A percentile compares a stretch with the other conserved stretches of the same genome.
These are phyloP conservation scores for Chrysodeixis includens DNA, from an alignment of 2,888 invertebrate species.

Conservation along the genomic window DNA sequence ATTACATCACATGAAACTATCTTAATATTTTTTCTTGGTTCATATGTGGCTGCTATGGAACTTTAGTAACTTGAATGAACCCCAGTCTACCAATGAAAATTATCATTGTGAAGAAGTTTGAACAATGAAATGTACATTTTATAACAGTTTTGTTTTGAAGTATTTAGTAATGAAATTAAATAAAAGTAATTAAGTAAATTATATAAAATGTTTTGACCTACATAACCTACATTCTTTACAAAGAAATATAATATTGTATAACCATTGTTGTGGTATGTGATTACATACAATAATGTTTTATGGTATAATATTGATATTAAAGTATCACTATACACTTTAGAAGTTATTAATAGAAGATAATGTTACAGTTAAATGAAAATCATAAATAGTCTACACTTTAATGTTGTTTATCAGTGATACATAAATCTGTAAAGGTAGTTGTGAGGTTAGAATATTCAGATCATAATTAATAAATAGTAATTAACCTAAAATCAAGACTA, in stretches of 20 bases:
- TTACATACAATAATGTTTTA: not conserved
- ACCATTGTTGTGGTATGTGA: not conserved
- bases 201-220: not conserved
- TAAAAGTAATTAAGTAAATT: not conserved
- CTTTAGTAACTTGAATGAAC: too few species aligned
- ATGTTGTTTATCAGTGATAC: not conserved
- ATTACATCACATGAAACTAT: too few species aligned
- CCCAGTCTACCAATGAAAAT: too few species aligned
- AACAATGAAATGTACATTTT: too few species aligned
- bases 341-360: not conserved
- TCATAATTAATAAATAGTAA: conserved; percentile 21
- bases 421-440: not conserved
- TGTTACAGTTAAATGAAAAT: not conserved
- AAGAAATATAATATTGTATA: not conserved
- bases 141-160: too few species aligned
- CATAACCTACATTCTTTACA: conserved; percentile 1
- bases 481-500: conserved; percentile 51
- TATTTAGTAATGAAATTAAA: too few species aligned
- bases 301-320: not conserved
- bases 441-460: not conserved
- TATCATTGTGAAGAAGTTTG: too few species aligned
- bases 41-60: too few species aligned
- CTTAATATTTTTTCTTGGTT: too few species aligned
- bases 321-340: not conserved
- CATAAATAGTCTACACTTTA: not conserved